Percentiles rank a stretch among this genome's conserved stretches.
phyloP scores from a whole-genome alignment of 2,113 vertebrate species.

The Syrrhaptes paradoxus region DNA sequence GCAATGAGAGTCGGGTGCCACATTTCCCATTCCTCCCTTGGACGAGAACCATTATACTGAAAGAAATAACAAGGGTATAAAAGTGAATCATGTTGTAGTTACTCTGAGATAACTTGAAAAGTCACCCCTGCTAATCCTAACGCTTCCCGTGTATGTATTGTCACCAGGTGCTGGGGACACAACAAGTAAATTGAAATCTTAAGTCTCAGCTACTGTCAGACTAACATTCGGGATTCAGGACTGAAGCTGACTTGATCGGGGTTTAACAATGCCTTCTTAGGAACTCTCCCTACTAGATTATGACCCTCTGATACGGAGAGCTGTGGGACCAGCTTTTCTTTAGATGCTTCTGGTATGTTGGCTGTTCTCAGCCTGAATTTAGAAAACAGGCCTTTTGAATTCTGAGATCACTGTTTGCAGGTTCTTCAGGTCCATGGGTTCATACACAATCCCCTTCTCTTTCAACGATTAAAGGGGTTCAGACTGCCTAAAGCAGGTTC shows the following conservation, averaged over 20 bases:
- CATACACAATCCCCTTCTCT: background rate
- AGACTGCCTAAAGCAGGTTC: background rate
- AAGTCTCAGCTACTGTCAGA: background rate
- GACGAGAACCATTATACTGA: slow-evolving; percentile 94
- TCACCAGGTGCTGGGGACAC: background rate
- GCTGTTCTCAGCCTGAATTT: background rate
- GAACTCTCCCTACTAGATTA: background rate
- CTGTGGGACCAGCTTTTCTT: background rate
- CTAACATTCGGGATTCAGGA: background rate
- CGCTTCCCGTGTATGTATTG: background rate
- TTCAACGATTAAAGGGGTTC: background rate
- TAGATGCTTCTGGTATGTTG: background rate
- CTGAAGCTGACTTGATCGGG: background rate
- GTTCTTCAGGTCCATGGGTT: background rate
- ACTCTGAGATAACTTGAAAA: background rate
- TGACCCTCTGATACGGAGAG: background rate
- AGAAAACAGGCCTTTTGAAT: background rate
- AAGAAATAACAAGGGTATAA: slow-evolving; percentile 18
- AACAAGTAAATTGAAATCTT: background rate
- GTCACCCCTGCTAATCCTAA: background rate
- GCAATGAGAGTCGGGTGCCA: slow-evolving; percentile 97
- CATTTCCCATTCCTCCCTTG: slow-evolving; percentile 96
- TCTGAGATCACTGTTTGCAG: background rate
- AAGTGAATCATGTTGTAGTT: background rate
- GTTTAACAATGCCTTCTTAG: background rate